Evolutionary conservation across 2,888 invertebrate species (phyloP).

Genomic region (Junonia oenone): DNA sequence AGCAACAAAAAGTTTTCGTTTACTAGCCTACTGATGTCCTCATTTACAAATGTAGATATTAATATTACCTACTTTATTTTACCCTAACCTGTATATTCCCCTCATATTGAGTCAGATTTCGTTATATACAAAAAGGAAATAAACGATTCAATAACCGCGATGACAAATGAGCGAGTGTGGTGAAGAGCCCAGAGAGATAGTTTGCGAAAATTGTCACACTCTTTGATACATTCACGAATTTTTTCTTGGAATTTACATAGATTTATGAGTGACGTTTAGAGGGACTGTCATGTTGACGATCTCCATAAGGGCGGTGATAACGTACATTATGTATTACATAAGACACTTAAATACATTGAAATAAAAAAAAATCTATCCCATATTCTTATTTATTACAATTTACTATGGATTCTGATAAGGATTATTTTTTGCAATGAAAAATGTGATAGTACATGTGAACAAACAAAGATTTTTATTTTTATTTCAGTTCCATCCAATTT

Average conservation of each 20-base stretch:
- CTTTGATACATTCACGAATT: constrained; percentile 18
- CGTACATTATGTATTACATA: background rate
- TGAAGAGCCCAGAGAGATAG: constrained; percentile 5
- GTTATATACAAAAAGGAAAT: background rate
- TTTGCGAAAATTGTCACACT: constrained; percentile 19
- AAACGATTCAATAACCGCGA: background rate
- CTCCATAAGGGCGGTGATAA: background rate
- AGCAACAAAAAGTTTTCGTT: background rate
- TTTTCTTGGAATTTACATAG: constrained; percentile 29
- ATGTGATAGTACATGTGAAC: too few relatives aligned
- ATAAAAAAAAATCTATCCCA: too few relatives aligned
- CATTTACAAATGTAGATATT: too few relatives aligned
- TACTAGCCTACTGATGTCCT: too few relatives aligned
- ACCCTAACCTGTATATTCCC: background rate
- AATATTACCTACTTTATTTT: background rate
- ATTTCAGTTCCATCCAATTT: too few relatives aligned
- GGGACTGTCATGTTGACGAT: background rate
- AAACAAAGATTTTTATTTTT: too few relatives aligned
- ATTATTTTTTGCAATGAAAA: too few relatives aligned
- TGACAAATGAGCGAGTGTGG: constrained; percentile 14
- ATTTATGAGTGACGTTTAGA: constrained; percentile 28
- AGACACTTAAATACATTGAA: background rate
- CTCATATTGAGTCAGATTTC: background rate
- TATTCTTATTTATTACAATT: too few relatives aligned
- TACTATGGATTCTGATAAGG: too few relatives aligned